These are phyloP conservation scores for Candoia aspera DNA, from an alignment of 2,113 vertebrate genomes.

Conservation along the genomic window DNA sequence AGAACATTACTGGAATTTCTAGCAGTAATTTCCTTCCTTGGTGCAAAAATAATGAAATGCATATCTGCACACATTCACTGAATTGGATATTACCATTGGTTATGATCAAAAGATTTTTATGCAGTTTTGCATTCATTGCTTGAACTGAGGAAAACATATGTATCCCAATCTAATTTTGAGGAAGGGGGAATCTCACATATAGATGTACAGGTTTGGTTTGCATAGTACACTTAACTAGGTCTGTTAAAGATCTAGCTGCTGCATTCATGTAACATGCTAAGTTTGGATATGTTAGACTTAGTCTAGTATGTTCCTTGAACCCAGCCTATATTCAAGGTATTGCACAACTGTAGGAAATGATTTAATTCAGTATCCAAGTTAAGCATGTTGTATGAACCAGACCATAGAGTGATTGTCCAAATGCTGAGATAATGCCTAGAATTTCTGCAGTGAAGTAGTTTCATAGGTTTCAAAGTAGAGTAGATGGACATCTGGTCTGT, in stretches of 20 bases:
- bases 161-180: not conserved
- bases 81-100: not conserved
- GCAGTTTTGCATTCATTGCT: not conserved
- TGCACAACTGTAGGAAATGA: not conserved
- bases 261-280: not conserved
- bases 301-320: not conserved
- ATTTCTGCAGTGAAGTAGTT: not conserved
- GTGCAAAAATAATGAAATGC: not conserved
- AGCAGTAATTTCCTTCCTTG: conserved; percentile 17
- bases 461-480: not conserved
- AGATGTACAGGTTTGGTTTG: not conserved
- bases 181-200: not conserved
- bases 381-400: not conserved
- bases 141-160: not conserved
- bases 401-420: not conserved
- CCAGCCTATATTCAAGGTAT: not conserved
- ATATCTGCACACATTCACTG: not conserved
- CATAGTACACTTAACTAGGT: not conserved
- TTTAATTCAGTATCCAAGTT: not conserved
- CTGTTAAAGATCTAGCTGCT: not conserved
- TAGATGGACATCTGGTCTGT: not conserved
- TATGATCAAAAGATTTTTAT: not conserved
- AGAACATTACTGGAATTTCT: conserved; percentile 3
- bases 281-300: not conserved
- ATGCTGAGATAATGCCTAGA: not conserved